Evolutionary conservation across 2,888 invertebrate species (phyloP).

Genomic region (Liopterus haemorrhoidalis): DNA sequence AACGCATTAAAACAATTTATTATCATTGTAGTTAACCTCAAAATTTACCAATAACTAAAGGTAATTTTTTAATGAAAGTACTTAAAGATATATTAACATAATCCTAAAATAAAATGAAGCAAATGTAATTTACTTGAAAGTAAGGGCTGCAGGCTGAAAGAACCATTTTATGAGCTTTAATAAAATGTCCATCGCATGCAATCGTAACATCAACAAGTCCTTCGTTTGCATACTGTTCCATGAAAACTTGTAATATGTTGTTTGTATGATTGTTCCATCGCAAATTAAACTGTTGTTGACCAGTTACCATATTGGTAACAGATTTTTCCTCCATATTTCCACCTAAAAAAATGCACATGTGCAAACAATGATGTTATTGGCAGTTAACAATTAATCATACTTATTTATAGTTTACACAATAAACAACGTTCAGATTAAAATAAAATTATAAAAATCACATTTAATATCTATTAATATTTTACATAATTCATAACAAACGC

Average conservation of each 20-base stretch:
- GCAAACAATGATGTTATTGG: not conserved
- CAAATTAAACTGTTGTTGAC: conserved; percentile 44
- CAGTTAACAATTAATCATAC: not conserved
- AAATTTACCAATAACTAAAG: not conserved
- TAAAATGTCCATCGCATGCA: conserved; percentile 46
- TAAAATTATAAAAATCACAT: not conserved
- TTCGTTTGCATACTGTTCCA: conserved; percentile 45
- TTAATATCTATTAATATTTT: not conserved
- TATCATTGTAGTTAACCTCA: no score
- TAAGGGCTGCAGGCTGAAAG: conserved; percentile 49
- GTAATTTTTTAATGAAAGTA: not conserved
- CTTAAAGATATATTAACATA: no score
- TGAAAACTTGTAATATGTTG: conserved; percentile 47
- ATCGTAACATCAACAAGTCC: conserved; percentile 48
- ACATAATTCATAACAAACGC: conserved; percentile 9
- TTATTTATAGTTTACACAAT: no score
- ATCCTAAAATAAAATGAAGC: no score
- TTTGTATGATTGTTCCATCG: conserved; percentile 50
- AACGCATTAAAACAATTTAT: no score
- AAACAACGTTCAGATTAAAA: conserved; percentile 1
- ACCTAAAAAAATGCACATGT: conserved; percentile 2
- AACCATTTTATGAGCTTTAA: conserved; percentile 49
- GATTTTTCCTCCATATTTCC: conserved; percentile 19
- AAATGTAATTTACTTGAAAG: conserved; percentile 48
- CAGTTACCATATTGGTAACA: conserved; percentile 15